phyloP scores from a whole-genome alignment of 1,140 invertebrate genomes.

The Drosophila kikkawai region DNA sequence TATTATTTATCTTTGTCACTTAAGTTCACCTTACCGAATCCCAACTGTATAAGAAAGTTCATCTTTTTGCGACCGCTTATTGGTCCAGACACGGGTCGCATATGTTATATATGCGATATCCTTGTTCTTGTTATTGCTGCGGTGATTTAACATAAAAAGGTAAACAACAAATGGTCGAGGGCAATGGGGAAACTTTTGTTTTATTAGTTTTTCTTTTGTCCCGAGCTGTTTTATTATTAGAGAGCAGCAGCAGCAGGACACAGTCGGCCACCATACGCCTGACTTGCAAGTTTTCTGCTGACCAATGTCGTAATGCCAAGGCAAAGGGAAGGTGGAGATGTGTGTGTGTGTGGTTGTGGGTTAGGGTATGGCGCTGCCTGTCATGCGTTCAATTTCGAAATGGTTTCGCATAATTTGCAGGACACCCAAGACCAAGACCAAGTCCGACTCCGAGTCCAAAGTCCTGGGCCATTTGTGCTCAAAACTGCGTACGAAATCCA shows the following conservation, averaged over 20 bases:
- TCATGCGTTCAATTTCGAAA: conserved; percentile 84
- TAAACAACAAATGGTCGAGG: conserved; percentile 52
- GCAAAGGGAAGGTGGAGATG: background rate
- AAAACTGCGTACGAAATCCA: conserved; percentile 83
- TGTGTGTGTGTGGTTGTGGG: background rate
- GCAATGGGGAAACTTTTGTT: conserved; percentile 72
- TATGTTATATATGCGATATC: conserved; percentile 53
- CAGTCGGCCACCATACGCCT: conserved; percentile 60
- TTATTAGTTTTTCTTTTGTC: conserved; percentile 83
- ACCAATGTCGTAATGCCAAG: conserved; percentile 75
- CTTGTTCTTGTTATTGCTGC: conserved; percentile 55
- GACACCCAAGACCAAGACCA: conserved; percentile 44
- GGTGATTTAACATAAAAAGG: conserved; percentile 83
- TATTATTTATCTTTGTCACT: background rate
- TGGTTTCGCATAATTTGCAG: conserved; percentile 85
- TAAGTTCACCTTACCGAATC: background rate
- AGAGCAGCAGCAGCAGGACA: conserved; percentile 36
- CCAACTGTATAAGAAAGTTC: conserved; percentile 3
- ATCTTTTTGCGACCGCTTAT: conserved; percentile 73
- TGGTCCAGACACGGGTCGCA: conserved; percentile 79
- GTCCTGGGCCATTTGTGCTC: conserved; percentile 75
- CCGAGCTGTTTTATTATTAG: conserved; percentile 76
- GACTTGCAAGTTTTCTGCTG: conserved; percentile 83
- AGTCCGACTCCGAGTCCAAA: conserved; percentile 26
- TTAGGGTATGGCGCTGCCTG: conserved; percentile 27